Base-by-base conservation (phyloP, 2,888 invertebrate genomes). In the Tetragonisca angustula region DNA sequence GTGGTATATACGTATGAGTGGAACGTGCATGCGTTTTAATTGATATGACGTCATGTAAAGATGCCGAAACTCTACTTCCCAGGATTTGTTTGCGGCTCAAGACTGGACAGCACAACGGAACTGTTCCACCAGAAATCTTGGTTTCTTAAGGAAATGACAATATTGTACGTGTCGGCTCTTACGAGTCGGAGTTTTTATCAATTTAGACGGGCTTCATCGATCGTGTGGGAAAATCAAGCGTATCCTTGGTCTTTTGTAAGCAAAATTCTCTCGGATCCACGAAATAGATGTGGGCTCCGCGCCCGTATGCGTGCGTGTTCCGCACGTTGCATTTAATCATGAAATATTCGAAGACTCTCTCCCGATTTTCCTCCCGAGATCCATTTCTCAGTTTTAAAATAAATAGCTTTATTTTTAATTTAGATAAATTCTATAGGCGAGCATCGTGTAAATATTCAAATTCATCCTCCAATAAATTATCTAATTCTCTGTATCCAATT, bases 31-130 rank as follows among this genome's bases (percentile, higher is more conserved):
- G 79, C 86, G 59, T 86, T 90, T 88, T 88, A 90, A 90, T 90
- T 90, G 85, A 77, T 72, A 75, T 90, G 90, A 90, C 88, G 90
- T 90, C 90, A 90, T 84, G 76, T 80, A 84, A 73, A 85, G 75
- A 75, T 76, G 36, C 77, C 84, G 77, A 81, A 85, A 85, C 70
- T 62, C 71, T 61, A 50, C 82, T 90, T 90, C 89, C 88, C 90
- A 90, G 88, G 90, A 90, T 90, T 89, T 86, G 85, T 87, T 89
- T 85, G 75, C n/a, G 52, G 59, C 69, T 64, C 52, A 56, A 74
- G 81, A 74, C 56, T 64, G 17, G 59, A 54, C 59, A 27, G 64
- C 50, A 72, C 68, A 52, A 50, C 56, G 2, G 9, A 0, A n/a
- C 24, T 9, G 27, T 73, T 4, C 5, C 13, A 43, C 78, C 17